Conservation (phyloP, 2,113 vertebrate genomes). For the Cepphus grylle region DNA sequence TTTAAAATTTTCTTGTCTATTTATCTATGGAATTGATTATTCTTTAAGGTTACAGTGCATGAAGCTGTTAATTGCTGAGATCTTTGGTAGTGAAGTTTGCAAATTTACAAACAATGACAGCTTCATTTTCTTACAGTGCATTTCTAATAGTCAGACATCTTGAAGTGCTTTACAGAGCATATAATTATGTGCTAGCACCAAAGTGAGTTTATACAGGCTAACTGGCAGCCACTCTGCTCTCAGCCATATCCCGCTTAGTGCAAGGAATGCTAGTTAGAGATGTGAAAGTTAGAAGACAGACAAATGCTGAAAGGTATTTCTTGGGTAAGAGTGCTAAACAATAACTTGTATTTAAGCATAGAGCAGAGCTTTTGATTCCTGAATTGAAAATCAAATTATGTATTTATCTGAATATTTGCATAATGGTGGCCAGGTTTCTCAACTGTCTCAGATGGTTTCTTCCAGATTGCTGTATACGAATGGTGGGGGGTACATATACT, state of each 20-base stretch:
- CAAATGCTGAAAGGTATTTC: not conserved
- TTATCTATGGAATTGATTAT: not conserved
- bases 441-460: not conserved
- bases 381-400: not conserved
- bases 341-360: not conserved
- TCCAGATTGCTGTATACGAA: not conserved
- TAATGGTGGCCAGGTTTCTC: not conserved
- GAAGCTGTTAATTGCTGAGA: not conserved
- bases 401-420: not conserved
- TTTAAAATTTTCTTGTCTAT: not conserved
- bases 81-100: not conserved
- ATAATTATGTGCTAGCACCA: not conserved
- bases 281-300: not conserved
- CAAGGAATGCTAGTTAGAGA: not conserved
- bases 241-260: not conserved
- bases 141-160: not conserved
- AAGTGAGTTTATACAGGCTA: conserved; percentile 12
- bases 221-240: not conserved
- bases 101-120: not conserved
- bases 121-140: not conserved
- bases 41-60: not conserved
- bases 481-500: not conserved
- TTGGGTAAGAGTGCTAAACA: not conserved
- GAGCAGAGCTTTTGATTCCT: not conserved
- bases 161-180: conserved; percentile 20